These are phyloP conservation scores for Athene cunicularia DNA, from an alignment of 2,113 vertebrate species.

Conservation along the genomic window DNA sequence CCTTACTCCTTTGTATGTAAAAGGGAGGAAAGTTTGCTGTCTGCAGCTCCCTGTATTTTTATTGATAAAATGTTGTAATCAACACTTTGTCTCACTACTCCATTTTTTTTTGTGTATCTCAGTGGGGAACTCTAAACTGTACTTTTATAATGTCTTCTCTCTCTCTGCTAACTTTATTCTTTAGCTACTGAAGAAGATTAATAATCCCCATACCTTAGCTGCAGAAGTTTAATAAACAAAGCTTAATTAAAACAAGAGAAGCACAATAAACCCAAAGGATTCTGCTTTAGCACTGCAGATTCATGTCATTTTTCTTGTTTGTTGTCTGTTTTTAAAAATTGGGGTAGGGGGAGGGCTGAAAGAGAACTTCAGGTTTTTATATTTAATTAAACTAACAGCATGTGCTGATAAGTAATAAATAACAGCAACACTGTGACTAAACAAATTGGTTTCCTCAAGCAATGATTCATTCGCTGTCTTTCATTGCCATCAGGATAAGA, in stretches of 20 bases:
- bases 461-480: constrained; percentile 85
- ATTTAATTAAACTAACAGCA: constrained; percentile 88
- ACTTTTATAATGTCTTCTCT: constrained; percentile 42
- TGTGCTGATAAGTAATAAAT: constrained; percentile 91
- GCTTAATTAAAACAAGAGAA: constrained; percentile 63
- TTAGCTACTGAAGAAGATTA: constrained; percentile 54
- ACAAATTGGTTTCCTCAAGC: constrained; percentile 87
- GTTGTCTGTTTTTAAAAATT: constrained; percentile 46
- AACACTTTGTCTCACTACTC: constrained; percentile 8
- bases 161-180: constrained; percentile 42
- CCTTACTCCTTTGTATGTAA: neutral
- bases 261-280: constrained; percentile 46
- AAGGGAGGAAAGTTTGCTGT: neutral
- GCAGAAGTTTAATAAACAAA: constrained; percentile 60
- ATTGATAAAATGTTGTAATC: neutral
- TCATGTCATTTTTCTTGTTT: constrained; percentile 59
- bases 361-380: constrained; percentile 71
- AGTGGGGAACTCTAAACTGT: constrained; percentile 8
- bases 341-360: neutral
- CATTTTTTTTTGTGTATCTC: constrained; percentile 15
- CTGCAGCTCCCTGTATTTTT: constrained; percentile 9
- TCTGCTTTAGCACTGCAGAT: constrained; percentile 46
- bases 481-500: constrained; percentile 80
- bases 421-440: constrained; percentile 82
- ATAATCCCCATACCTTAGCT: constrained; percentile 40